Conservation (phyloP, 1,140 invertebrate species). For the Microplitis mediator region DNA sequence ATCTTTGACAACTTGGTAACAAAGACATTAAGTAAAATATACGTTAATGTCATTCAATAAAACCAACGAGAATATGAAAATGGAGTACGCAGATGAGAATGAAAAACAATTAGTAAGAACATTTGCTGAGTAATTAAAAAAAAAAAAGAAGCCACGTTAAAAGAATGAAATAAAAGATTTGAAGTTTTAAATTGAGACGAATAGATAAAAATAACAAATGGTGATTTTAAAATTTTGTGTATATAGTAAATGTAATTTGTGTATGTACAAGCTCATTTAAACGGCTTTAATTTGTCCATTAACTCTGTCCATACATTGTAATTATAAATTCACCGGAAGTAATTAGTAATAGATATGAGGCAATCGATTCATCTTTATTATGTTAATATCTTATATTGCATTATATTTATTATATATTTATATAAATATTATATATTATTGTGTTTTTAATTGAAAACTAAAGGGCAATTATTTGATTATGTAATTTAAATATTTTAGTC, state of each 20-base stretch:
- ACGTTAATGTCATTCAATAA: too few relatives aligned
- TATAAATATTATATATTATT: background rate
- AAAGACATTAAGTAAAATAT: background rate
- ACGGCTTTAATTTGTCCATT: conserved; percentile 37
- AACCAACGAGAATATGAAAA: too few relatives aligned
- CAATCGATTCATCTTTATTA: conserved; percentile 23
- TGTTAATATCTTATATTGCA: background rate
- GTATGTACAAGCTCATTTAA: conserved; percentile 30
- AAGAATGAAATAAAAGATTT: background rate
- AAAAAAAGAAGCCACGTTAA: background rate
- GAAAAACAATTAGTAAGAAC: too few relatives aligned
- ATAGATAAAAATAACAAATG: background rate
- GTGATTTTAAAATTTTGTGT: background rate
- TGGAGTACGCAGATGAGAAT: too few relatives aligned
- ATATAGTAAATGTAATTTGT: conserved; percentile 22
- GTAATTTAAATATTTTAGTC: background rate
- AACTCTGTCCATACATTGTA: conserved; percentile 31
- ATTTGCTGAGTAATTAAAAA: too few relatives aligned
- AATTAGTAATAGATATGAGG: conserved; percentile 15
- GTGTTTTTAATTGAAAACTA: background rate
- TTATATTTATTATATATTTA: conserved; percentile 7
- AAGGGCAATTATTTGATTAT: background rate
- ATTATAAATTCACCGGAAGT: conserved; percentile 26
- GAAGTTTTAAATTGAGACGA: background rate
- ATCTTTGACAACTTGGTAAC: background rate